Evolutionary conservation across 1,140 invertebrate species (phyloP), one percentile per base, ranked within the genome.

Genomic region (Tachypleus tridentatus): DNA sequence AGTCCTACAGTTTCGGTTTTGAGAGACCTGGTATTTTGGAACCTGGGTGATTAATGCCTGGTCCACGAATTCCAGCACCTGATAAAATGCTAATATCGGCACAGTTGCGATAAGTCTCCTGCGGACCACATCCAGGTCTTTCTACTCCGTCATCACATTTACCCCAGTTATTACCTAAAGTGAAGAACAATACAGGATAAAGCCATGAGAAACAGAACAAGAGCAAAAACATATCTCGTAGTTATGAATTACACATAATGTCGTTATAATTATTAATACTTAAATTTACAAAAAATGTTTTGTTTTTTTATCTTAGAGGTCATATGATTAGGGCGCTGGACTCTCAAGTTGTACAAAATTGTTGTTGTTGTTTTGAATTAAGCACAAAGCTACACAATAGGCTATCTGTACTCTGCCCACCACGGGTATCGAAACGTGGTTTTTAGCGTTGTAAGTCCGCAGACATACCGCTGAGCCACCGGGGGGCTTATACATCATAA

Each of bases 61-160:
- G 64, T 49, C 67, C 67, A 9, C 66, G 5, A 8, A 69, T 63
- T 3, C 67, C 67, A 49, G 48, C 10, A 47, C 61, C 64, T 47
- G 59, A 10, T 6, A 7, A 52, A 9, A 89, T 85, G 7, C 78
- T 70, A 58, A 88, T 79, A 73, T 88, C 86, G 3, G 85, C 81
- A 71, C 86, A 88, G 63, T 81, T 80, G 62, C 82, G 75, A 71
- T 87, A 88, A 4, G 78, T 82, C 75, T 88, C 86, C 70, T 87
- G 85, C 3, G 77, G 73, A 11, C 84, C 85, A 69, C 84, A 86
- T 4, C 84, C 84, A 9, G 81, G 48, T 11, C 51, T 47, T 3
- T 62, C 64, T 10, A 4, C 48, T 4, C 72, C 72, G 62, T 70
- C 61, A 51, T 61, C 62, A 64, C 71, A 73, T 10, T 51, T 49